A percentile compares a stretch with the other conserved stretches of the same genome.
Evolutionary conservation across 2,797 vertebrate species (phyloP).

Genomic region (Alfaro cultratus): DNA sequence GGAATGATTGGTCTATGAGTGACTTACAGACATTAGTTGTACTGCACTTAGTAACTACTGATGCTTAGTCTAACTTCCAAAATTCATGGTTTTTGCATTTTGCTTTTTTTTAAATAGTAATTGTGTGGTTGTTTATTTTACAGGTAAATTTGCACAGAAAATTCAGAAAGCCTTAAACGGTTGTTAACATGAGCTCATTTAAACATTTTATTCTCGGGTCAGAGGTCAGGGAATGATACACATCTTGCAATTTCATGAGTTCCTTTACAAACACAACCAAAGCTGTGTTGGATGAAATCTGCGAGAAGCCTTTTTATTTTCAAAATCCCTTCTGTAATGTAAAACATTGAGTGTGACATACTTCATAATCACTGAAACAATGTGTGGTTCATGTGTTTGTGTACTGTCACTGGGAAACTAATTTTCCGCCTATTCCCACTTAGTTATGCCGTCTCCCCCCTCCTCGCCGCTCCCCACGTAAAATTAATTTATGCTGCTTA

Average conservation of each 20-base stretch:
- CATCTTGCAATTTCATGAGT: neutral
- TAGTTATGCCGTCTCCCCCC: neutral
- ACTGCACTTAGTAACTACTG: too few species aligned
- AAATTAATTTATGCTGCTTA: constrained; percentile 1
- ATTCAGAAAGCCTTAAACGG: neutral
- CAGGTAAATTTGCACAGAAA: neutral
- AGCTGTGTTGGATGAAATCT: neutral
- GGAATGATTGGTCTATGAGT: too few species aligned
- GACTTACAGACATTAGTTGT: too few species aligned
- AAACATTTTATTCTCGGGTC: neutral
- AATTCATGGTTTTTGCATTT: neutral
- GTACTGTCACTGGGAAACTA: neutral
- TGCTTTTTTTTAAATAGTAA: neutral
- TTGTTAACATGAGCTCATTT: neutral
- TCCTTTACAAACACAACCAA: neutral
- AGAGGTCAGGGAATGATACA: neutral
- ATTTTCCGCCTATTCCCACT: neutral
- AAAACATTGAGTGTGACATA: neutral
- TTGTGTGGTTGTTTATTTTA: neutral
- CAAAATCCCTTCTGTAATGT: neutral
- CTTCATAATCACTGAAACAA: neutral
- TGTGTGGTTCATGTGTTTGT: neutral
- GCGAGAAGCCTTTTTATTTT: neutral
- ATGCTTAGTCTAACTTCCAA: neutral
- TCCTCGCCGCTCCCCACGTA: neutral